Evolutionary conservation across 2,113 vertebrate species (phyloP), one percentile per base, ranked within the genome.

Genomic region (Rhinoderma darwinii): DNA sequence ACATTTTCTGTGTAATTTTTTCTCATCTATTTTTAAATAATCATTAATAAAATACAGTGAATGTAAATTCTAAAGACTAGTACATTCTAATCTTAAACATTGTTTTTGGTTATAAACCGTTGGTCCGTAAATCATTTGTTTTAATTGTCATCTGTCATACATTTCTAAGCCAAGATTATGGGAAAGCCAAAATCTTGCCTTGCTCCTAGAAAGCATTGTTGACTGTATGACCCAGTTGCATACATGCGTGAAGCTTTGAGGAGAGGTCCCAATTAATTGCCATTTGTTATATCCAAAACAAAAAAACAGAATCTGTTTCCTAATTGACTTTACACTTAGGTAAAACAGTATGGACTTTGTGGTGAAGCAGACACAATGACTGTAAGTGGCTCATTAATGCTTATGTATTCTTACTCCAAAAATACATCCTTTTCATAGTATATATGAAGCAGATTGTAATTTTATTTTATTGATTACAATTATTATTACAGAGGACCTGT

Each of bases 181-280:
- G 37, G 79, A 66, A 82, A 30, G 56, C 39, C 12, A 11, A 20
- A 51, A 17, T 20, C 37, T 66, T 10, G 56, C 41, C 78, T 43
- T 43, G 37, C 12, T 81, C 39, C 39, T 63, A 63, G 41, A 30
- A 44, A 44, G 56, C 56, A 41, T 82, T 41, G 79, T 56, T 82
- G 56, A 66, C 56, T 82, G 59, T 66, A 17, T 82, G 56, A 82
- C 56, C 56, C 30, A 43, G 37, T 82, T 81, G 54, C 54, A 81
- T 41, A 56, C 77, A 59, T 37, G 51, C 77, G 35, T 80, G 77
- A 80, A 11, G 77, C 78, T 8, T 4, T 43, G 15, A 81, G 76
- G 20, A 51, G 47, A 51, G 30, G 54, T 61, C 56, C 78, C 37
- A 81, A 81, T 81, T 81, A 81, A 61, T 43, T 41, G 54, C 39